These are phyloP conservation scores for Muraenolepis orangiensis DNA, from an alignment of 2,797 vertebrate species.

Conservation along the genomic window DNA sequence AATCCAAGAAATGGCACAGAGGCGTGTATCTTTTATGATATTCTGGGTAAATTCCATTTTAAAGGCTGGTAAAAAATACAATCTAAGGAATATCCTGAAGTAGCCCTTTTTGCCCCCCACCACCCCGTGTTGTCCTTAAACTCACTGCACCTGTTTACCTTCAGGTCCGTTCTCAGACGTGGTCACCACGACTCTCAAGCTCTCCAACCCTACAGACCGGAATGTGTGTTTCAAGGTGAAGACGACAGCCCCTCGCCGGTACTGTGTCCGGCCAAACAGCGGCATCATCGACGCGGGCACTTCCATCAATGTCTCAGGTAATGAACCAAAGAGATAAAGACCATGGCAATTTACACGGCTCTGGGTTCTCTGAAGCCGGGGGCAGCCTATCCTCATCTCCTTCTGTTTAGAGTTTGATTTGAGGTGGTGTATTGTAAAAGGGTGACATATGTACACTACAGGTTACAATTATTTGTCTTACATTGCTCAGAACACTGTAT, in stretches of 20 bases:
- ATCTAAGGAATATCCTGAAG: background rate
- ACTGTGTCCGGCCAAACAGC: conserved; percentile 98
- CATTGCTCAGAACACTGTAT: background rate
- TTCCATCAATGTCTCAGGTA: conserved; percentile 96
- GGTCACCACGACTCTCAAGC: conserved; percentile 95
- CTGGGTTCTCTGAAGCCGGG: background rate
- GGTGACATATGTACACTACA: no score
- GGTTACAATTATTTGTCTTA: background rate
- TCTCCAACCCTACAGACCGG: conserved; percentile 93
- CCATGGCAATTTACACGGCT: background rate
- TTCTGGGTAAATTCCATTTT: background rate
- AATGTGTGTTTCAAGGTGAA: conserved; percentile 99
- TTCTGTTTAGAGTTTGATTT: background rate
- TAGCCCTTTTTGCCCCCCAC: background rate
- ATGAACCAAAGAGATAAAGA: conserved; percentile 41
- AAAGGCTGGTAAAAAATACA: background rate
- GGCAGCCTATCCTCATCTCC: background rate
- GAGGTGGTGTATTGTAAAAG: background rate
- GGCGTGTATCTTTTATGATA: background rate
- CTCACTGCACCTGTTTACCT: conserved; percentile 10
- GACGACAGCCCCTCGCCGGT: conserved; percentile 96
- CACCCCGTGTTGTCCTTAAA: background rate
- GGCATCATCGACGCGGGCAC: conserved; percentile 95
- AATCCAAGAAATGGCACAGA: background rate
- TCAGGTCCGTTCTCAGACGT: conserved; percentile 99